Base-by-base conservation (phyloP, 2,888 invertebrate species). In the Eupithecia subumbrata region DNA sequence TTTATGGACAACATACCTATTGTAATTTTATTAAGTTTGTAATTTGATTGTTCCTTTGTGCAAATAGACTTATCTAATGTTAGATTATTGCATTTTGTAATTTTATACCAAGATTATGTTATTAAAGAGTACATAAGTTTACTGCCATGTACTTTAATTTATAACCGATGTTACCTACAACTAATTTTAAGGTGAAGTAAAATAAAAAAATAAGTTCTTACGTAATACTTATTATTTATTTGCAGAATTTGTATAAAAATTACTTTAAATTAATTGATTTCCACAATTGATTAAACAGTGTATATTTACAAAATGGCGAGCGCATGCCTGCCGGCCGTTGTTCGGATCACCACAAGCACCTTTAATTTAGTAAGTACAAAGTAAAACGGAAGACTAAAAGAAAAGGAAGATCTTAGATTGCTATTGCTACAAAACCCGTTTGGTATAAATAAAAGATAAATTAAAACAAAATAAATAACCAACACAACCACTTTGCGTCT, bases 191-290 rank as follows among this genome's bases (percentile, higher is more conserved):
- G 52, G 66, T 22, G 0, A 67, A 43, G 2, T 71, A 9, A 75
- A 79, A 79, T 78, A 69, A 80, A 79, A 77, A 45, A 69, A 22
- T 18, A 22, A 71, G 45, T 78, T 81, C 76, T 80, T 81, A 81
- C 74, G 72, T 75, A 79, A 81, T 78, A 79, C 89, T 91, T 92
- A 93, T 87, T 87, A 86, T 93, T 93, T 93, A 93, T 91, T 93
- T 91, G 90, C 90, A 88, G 90, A 91, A 88, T 92, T 94, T 93
- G 93, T 95, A 95, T 94, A 94, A 94, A 94, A 94, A 92, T 92
- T 92, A 93, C 90, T 90, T 90, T 92, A 90, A 89, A 92, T 90
- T 89, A 90, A 91, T 89, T 89, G 89, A 90, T 91, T 90, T 87
- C 87, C 89, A 87, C 87, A 89, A 82, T 78, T 85, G 85, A 87